A percentile compares a stretch with the other conserved stretches of the same genome.
phyloP scores from a whole-genome alignment of 2,888 invertebrate genomes.

The Azorinus chamasolen region DNA sequence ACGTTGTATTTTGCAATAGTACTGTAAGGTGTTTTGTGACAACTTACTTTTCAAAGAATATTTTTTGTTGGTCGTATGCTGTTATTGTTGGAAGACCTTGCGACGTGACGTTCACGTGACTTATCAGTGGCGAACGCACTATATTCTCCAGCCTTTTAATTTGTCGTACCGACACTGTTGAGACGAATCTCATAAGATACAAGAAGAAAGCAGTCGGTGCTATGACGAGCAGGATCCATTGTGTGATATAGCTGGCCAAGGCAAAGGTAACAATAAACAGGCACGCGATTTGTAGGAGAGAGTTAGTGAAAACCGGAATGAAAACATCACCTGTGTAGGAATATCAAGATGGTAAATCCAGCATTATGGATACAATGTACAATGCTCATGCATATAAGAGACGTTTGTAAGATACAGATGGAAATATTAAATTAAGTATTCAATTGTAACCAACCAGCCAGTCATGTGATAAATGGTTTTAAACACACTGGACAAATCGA shows the following conservation, averaged over 20 bases:
- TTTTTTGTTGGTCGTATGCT: conserved; percentile 88
- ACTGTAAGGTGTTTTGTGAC: no score
- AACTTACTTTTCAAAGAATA: conserved; percentile 87
- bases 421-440: no score
- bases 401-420: no score
- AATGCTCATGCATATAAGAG: no score
- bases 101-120: conserved; percentile 88
- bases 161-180: conserved; percentile 83
- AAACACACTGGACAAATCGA: no score
- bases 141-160: conserved; percentile 87
- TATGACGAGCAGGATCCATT: conserved; percentile 68
- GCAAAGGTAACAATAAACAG: conserved; percentile 52
- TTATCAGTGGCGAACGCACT: conserved; percentile 88
- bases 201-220: conserved; percentile 83
- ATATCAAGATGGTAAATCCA: no score
- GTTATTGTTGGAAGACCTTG: conserved; percentile 89
- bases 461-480: no score
- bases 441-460: no score
- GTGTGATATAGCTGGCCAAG: conserved; percentile 48
- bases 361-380: no score
- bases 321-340: conserved; percentile 75
- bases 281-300: conserved; percentile 49
- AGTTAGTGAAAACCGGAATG: conserved; percentile 62
- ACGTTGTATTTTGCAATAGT: no score
- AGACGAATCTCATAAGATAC: conserved; percentile 82